Evolutionary conservation across 2,113 vertebrate species (phyloP).

Genomic region (Hyperopisus bebe): DNA sequence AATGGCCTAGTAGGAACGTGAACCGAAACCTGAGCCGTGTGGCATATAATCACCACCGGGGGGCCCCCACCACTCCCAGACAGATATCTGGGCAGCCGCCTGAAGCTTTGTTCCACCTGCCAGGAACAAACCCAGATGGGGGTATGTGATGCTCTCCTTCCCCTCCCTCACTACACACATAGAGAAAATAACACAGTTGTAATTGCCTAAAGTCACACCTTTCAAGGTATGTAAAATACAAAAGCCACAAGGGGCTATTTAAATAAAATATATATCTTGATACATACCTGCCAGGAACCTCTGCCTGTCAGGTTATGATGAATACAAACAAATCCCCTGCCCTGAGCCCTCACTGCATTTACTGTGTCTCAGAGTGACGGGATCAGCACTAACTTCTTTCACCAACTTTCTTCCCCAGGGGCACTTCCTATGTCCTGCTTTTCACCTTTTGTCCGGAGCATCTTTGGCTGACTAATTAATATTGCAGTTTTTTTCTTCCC

Average conservation of each 20-base stretch:
- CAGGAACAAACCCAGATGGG: not conserved
- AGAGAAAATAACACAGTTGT: not conserved
- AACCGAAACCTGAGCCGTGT: not conserved
- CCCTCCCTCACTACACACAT: constrained; percentile 25
- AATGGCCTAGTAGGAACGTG: not conserved
- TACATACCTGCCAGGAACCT: not conserved
- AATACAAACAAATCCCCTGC: not conserved
- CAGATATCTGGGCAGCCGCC: not conserved
- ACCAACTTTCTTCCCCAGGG: not conserved
- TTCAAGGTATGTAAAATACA: not conserved
- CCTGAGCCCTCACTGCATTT: not conserved
- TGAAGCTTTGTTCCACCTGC: not conserved
- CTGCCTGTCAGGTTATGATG: not conserved
- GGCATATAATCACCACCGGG: not conserved
- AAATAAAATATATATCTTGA: not conserved
- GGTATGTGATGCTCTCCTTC: not conserved
- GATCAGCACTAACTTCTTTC: not conserved
- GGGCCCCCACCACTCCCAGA: not conserved
- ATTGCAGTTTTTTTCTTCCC: not conserved
- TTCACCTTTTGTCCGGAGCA: not conserved
- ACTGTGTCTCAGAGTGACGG: not conserved
- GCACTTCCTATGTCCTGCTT: not conserved
- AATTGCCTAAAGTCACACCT: not conserved
- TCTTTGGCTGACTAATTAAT: not conserved
- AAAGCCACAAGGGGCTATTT: not conserved